Evolutionary conservation across 2,113 vertebrate genomes (phyloP).

Genomic region (Mobula birostris): DNA sequence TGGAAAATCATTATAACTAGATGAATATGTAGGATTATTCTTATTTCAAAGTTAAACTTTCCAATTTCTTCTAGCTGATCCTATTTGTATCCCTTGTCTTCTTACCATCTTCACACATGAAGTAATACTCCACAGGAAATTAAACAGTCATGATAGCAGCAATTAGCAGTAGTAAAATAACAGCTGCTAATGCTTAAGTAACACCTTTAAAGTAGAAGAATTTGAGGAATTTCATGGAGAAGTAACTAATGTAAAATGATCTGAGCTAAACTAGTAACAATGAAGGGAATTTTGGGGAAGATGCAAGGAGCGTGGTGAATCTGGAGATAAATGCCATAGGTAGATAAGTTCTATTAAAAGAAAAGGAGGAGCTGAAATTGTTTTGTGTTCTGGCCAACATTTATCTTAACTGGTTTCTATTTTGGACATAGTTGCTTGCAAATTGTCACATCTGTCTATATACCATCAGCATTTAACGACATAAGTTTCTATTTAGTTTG

Average conservation of each 20-base stretch:
- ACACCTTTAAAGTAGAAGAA: conserved; percentile 6
- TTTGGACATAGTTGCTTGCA: neutral
- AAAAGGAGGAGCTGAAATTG: neutral
- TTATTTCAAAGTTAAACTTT: neutral
- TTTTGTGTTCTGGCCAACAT: neutral
- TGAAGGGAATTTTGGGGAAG: neutral
- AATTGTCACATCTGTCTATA: neutral
- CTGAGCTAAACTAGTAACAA: neutral
- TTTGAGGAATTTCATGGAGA: neutral
- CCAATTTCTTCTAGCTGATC: neutral
- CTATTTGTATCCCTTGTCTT: neutral
- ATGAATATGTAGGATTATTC: neutral
- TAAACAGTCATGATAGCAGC: neutral
- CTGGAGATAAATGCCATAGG: neutral
- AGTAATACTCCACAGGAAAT: neutral
- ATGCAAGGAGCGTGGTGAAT: neutral
- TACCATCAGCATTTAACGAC: neutral
- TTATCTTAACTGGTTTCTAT: neutral
- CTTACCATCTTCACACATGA: neutral
- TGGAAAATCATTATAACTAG: neutral
- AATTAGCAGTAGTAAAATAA: conserved; percentile 6
- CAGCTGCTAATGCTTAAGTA: neutral
- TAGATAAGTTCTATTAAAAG: neutral
- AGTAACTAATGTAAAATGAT: neutral
- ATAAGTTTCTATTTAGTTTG: neutral